A percentile compares a stretch with the other conserved stretches of the same genome.
phyloP scores from a whole-genome alignment of 2,888 invertebrate species.

The Boloria selene region DNA sequence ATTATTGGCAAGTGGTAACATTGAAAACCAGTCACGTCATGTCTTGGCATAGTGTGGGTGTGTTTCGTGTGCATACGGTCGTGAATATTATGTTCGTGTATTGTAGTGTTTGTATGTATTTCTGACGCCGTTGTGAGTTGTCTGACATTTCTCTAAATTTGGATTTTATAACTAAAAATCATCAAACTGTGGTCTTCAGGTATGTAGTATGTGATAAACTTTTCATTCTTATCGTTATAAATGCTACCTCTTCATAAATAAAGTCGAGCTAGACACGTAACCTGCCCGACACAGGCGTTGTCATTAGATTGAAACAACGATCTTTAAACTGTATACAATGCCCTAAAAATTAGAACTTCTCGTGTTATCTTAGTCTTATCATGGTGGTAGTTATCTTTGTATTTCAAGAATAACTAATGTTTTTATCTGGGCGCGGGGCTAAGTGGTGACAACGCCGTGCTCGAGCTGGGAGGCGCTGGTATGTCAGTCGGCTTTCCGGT shows the following conservation, averaged over 20 bases:
- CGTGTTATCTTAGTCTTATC: constrained; percentile 52
- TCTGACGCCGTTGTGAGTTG: constrained; percentile 75
- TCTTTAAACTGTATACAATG: constrained; percentile 28
- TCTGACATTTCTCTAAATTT: constrained; percentile 71
- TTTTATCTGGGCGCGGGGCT: constrained; percentile 63
- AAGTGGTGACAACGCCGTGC: constrained; percentile 52
- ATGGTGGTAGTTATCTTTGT: constrained; percentile 59
- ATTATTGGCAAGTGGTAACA: constrained; percentile 34
- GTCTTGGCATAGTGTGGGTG: constrained; percentile 63
- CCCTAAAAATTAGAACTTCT: constrained; percentile 15
- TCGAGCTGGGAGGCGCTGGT: constrained; percentile 40
- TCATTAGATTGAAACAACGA: constrained; percentile 52
- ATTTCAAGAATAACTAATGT: constrained; percentile 60
- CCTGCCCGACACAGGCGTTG: constrained; percentile 76
- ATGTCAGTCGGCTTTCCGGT: constrained; percentile 72
- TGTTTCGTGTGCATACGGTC: constrained; percentile 60
- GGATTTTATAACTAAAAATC: constrained; percentile 79
- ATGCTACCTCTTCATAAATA: constrained; percentile 21
- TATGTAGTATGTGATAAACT: constrained; percentile 59
- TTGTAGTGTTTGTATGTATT: constrained; percentile 63
- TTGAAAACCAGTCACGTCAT: constrained; percentile 61
- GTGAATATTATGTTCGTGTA: constrained; percentile 49
- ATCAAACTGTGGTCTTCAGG: constrained; percentile 74
- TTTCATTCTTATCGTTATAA: constrained; percentile 31
- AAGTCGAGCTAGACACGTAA: constrained; percentile 44